phyloP scores from a whole-genome alignment of 2,113 vertebrate species.

The Lanius collurio region DNA sequence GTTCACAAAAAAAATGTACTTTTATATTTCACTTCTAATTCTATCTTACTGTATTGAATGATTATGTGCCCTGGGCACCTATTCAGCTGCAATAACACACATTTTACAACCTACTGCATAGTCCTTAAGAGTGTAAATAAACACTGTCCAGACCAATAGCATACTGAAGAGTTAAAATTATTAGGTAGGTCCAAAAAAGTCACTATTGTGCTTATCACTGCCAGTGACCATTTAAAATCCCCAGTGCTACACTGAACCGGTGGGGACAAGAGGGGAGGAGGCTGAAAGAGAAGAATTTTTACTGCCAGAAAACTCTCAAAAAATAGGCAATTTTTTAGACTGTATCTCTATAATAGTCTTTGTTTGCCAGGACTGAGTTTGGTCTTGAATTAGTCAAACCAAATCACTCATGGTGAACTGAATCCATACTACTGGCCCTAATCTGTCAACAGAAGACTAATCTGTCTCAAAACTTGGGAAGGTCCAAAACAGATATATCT shows the following conservation, averaged over 20 bases:
- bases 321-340: neutral
- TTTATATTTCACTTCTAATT: neutral
- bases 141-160: neutral
- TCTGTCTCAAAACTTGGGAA: neutral
- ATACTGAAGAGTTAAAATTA: neutral
- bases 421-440: neutral
- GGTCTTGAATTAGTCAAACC: neutral
- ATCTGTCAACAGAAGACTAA: neutral
- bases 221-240: neutral
- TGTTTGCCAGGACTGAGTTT: neutral
- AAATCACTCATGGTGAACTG: neutral
- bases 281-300: neutral
- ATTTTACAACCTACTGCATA: neutral
- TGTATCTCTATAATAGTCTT: neutral
- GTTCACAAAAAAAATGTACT: neutral
- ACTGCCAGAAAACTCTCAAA: neutral
- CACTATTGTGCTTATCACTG: neutral
- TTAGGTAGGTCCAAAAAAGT: neutral
- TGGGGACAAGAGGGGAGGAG: neutral
- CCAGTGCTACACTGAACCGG: neutral
- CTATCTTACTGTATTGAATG: neutral
- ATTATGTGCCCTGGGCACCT: neutral
- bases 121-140: neutral
- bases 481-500: neutral
- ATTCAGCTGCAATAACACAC: neutral